Evolutionary conservation across 2,888 invertebrate species (phyloP).

Genomic region (Orthosia gothica): DNA sequence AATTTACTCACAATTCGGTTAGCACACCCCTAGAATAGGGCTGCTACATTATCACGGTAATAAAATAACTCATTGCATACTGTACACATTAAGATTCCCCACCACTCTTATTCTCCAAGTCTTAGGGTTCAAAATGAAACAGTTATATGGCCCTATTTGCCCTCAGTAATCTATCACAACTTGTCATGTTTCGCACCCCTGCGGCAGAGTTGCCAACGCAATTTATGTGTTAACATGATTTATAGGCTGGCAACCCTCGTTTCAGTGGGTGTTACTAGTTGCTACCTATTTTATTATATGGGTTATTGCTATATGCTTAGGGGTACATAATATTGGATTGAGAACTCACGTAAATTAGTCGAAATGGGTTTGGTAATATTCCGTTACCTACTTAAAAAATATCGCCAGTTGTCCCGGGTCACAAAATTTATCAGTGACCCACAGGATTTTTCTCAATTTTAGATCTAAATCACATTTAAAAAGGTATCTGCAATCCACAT

Average conservation of each 20-base stretch:
- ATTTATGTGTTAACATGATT: conserved; percentile 91
- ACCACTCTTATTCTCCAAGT: background rate
- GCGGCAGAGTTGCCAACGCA: conserved; percentile 83
- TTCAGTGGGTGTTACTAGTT: conserved; percentile 68
- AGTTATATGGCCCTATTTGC: conserved; percentile 44
- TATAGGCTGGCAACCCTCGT: conserved; percentile 81
- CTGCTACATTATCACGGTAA: conserved; percentile 85
- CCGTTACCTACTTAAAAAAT: no score
- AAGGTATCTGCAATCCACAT: no score
- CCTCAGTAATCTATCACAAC: conserved; percentile 80
- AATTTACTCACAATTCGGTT: conserved; percentile 87
- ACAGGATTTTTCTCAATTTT: no score
- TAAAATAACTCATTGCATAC: conserved; percentile 77
- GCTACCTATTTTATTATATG: conserved; percentile 63
- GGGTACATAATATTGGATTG: background rate
- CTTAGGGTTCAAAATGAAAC: conserved; percentile 43
- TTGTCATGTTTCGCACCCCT: conserved; percentile 80
- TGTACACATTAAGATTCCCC: conserved; percentile 81
- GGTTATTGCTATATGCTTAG: conserved; percentile 7
- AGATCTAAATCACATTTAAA: no score
- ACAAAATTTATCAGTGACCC: background rate
- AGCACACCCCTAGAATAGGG: conserved; percentile 80
- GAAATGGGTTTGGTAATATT: background rate
- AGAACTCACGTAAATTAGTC: background rate
- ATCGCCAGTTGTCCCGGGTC: fast-evolving